Base-by-base conservation (phyloP, 2,888 invertebrate genomes). In the Hermodice carunculata region DNA sequence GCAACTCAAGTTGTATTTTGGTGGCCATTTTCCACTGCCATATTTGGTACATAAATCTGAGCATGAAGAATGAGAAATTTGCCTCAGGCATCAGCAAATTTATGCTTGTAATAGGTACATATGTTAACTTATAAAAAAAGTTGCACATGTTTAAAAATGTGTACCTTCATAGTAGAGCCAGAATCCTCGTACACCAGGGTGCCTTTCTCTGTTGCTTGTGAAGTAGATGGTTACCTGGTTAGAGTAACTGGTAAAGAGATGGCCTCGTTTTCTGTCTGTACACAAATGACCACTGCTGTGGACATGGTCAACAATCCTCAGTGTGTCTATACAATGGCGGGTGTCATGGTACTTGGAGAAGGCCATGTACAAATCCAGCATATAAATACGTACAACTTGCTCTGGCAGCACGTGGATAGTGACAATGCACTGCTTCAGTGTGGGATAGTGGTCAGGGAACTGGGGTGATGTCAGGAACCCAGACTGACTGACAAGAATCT, bases 81-180 rank as follows among this genome's bases (percentile, higher is more conserved):
- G n/a, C n/a, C n/a, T n/a, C n/a, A n/a, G n/a, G n/a, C n/a, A n/a
- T n/a, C n/a, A n/a, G n/a, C n/a, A n/a, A n/a, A n/a, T n/a, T n/a
- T n/a, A n/a, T n/a, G n/a, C n/a, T n/a, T n/a, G n/a, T n/a, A n/a
- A n/a, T n/a, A n/a, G n/a, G n/a, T n/a, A n/a, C n/a, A n/a, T n/a
- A n/a, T n/a, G n/a, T n/a, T n/a, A n/a, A n/a, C n/a, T n/a, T n/a
- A n/a, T n/a, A n/a, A n/a, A n/a, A n/a, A n/a, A n/a, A n/a, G n/a
- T n/a, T n/a, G n/a, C n/a, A n/a, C n/a, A n/a, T n/a, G n/a, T n/a
- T n/a, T n/a, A n/a, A n/a, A n/a, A n/a, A n/a, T n/a, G n/a, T n/a
- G n/a, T 62, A 67, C 69, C 61, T 61, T 69, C 66, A 28, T 42
- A 69, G 60, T 63, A 69, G 19, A 69, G 24, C 69, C 69, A 69